phyloP scores from a whole-genome alignment of 2,113 vertebrate species.

The Brachyistius frenatus region DNA sequence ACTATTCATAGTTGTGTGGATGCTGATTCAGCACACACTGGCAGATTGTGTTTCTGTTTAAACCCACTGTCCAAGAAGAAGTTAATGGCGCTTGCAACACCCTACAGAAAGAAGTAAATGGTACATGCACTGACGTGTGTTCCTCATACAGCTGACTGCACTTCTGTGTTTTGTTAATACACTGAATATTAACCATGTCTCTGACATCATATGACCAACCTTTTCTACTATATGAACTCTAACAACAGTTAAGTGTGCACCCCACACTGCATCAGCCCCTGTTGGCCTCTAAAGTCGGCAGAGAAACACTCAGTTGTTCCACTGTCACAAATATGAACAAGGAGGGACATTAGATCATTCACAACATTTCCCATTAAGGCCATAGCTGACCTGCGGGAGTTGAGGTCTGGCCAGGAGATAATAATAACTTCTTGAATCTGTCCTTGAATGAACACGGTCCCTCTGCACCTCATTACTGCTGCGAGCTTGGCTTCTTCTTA shows the following conservation, averaged over 20 bases:
- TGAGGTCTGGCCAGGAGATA: slow-evolving; percentile 39
- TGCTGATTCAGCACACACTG: neutral
- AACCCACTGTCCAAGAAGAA: slow-evolving; percentile 2
- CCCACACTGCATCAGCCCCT: slow-evolving; percentile 22
- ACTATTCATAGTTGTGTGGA: neutral
- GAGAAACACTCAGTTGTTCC: slow-evolving; percentile 55
- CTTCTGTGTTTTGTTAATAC: slow-evolving; percentile 3
- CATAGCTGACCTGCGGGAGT: slow-evolving; percentile 41
- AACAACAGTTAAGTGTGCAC: slow-evolving; percentile 4
- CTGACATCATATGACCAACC: neutral
- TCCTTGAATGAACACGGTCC: slow-evolving; percentile 48
- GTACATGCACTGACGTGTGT: neutral
- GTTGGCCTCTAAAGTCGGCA: slow-evolving; percentile 18
- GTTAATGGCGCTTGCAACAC: neutral
- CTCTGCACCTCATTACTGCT: slow-evolving; percentile 45
- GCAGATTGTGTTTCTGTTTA: neutral
- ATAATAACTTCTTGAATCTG: slow-evolving; percentile 40
- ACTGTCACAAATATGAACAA: slow-evolving; percentile 36
- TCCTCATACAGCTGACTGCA: neutral
- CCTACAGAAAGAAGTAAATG: slow-evolving; percentile 8
- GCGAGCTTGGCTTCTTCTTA: slow-evolving; percentile 11
- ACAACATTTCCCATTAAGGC: slow-evolving; percentile 48
- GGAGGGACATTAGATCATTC: slow-evolving; percentile 52
- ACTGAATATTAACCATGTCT: neutral
- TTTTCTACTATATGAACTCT: neutral